Base-by-base conservation (phyloP, 2,888 invertebrate species). In the Melitaea athalia region DNA sequence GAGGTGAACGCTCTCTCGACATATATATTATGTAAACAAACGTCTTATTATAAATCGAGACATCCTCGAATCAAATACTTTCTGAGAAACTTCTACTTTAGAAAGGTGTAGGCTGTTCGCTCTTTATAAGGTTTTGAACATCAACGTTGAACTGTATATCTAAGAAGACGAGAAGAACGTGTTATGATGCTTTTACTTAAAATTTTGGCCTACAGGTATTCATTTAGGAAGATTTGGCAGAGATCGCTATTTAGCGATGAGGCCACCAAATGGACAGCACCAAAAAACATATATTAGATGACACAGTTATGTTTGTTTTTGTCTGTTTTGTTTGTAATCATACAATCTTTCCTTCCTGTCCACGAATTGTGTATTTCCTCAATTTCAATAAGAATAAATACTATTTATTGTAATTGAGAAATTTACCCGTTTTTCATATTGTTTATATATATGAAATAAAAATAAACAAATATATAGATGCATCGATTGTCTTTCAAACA, bases 1-100 rank as follows among this genome's bases (percentile, higher is more conserved):
- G 74, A 74, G 78, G 75, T 76, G 65, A 76, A 74, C 53, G 76
- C 52, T 67, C 76, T 65, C 60, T 64, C 57, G 74, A 75, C 70
- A 74, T 73, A 75, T 75, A 24, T 3, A n/a, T 3, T 24, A 75
- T 67, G 74, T 73, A 72, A 72, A 69, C 70, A 69, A 49, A 53
- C 60, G 31, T 68, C 66, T 49, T 60, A 63, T 33, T 17, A 61
- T 47, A 53, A 47, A 67, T 62, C 63, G 64, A 67, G 60, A 59
- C 52, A 47, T 31, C 47, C 50, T 45, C 45, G 38, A 45, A 65
- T 65, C 17, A 38, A 59, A 68, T 67, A 55, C 31, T n/a, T 68
- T 64, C 68, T 64, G 24, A 68, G 60, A 68, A 60, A 42, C 24
- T 6, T 33, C 24, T 12, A 31, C 33, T 31, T 55, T 31, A 5